These are phyloP conservation scores for Habrosyne pyritoides DNA, from an alignment of 2,888 invertebrate species.

Conservation along the genomic window DNA sequence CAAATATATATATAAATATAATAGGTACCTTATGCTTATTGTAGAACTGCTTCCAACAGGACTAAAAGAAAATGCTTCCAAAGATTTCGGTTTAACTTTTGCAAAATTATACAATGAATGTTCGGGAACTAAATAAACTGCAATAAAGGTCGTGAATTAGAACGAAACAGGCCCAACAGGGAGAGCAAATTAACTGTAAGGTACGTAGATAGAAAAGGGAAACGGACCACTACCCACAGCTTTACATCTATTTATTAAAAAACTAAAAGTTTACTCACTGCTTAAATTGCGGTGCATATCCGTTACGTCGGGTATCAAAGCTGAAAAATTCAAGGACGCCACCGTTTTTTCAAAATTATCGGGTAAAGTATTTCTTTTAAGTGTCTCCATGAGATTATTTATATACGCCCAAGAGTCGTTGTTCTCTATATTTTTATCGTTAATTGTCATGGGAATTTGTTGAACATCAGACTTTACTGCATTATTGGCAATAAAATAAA, in stretches of 20 bases:
- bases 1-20: no score
- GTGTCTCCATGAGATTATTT: conserved; percentile 45
- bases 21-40: not conserved
- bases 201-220: no score
- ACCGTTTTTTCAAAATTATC: conserved; percentile 15
- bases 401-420: conserved; percentile 39
- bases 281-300: conserved; percentile 41
- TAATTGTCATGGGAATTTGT: not conserved
- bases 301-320: conserved; percentile 37
- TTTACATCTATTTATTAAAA: no score
- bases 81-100: not conserved
- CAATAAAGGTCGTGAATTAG: no score
- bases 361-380: conserved; percentile 28
- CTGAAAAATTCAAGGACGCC: conserved; percentile 26
- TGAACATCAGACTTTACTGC: not conserved
- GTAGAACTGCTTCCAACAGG: not conserved
- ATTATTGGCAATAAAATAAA: not conserved
- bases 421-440: conserved; percentile 3
- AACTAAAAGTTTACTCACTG: no score
- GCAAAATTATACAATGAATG: conserved; percentile 20
- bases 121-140: conserved; percentile 26
- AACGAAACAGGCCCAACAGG: no score
- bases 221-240: no score
- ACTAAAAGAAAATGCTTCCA: no score
- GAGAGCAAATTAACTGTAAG: no score